phyloP scores from a whole-genome alignment of 2,797 vertebrate genomes.

The Hipposideros larvatus region DNA sequence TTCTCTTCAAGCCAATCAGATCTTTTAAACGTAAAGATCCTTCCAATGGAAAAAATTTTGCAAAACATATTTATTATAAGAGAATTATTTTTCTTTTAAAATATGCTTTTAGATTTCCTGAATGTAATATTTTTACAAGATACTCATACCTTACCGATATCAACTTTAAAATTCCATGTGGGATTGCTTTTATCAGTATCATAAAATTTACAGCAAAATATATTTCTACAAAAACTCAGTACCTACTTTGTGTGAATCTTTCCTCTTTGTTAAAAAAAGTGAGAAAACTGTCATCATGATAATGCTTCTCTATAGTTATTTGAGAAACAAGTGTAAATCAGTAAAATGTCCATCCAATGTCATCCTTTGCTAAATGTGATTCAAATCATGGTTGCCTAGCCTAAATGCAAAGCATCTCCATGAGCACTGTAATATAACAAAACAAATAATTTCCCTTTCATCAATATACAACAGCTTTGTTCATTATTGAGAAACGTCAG shows the following conservation, averaged over 20 bases:
- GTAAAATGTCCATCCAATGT: constrained; percentile 76
- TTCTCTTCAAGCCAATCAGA: neutral
- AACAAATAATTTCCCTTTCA: constrained; percentile 91
- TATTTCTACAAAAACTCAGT: constrained; percentile 33
- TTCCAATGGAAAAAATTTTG: neutral
- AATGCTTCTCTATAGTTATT: constrained; percentile 64
- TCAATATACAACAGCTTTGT: constrained; percentile 91
- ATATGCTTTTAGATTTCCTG: neutral
- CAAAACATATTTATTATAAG: neutral
- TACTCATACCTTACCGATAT: neutral
- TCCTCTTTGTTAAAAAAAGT: constrained; percentile 43
- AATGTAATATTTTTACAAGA: constrained; percentile 47
- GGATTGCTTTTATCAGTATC: neutral
- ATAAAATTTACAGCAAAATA: constrained; percentile 49
- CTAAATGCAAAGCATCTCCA: constrained; percentile 85
- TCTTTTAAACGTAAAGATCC: neutral
- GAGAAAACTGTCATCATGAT: constrained; percentile 52
- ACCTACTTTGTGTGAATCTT: neutral
- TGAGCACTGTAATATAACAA: constrained; percentile 86
- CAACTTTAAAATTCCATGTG: neutral
- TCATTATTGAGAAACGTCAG: constrained; percentile 89
- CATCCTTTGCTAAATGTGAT: constrained; percentile 79
- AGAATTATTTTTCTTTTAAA: constrained; percentile 23
- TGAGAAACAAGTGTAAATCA: constrained; percentile 71
- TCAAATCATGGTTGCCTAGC: constrained; percentile 80